Base-by-base conservation (phyloP, 2,888 invertebrate genomes). In the Thecocarcelia acutangulata region DNA sequence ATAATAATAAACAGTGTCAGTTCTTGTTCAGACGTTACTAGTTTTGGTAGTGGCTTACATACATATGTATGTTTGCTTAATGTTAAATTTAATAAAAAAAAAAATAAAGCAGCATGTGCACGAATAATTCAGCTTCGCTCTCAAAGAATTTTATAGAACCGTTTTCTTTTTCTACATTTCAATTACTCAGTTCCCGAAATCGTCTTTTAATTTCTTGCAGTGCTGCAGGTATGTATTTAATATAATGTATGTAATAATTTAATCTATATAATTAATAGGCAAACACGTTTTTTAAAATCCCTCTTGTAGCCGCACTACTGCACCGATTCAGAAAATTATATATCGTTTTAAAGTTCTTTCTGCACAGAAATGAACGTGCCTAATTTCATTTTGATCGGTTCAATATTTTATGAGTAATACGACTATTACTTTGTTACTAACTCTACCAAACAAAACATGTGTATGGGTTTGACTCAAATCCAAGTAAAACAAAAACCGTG, bases 111-210 rank as follows among this genome's bases (percentile, higher is more conserved):
- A 63, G 6, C 33, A 84, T 84, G 84, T 84, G 82, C n/a, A n/a
- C n/a, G n/a, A n/a, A n/a, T 17, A 83, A 78, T 69, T 75, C 81
- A 50, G 78, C 83, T 12, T 61, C 87, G 68, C 87, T 87, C 84
- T 85, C 87, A 82, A 84, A 86, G 54, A 84, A 83, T 59, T 84
- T 86, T 15, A 85, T 87, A 69, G 89, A 89, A 80, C 88, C 88
- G 4, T 88, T 88, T 74, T 86, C 93, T 0, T 92, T 94, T 84
- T 93, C 94, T 0, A 93, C 94, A 2, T 91, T 94, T 69, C 92
- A 93, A 83, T 90, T 95, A 12, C 89, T 95, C 28, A 91, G 94
- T 75, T 94, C 93, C 84, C 94, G 94, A 89, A 94, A 94, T 89
- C 93, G 94, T 80, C 92, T 94, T 83, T 88, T 94, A 17, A 91